Evolutionary conservation across 1,140 invertebrate species (phyloP).

Genomic region (Drosophila lowei): DNA sequence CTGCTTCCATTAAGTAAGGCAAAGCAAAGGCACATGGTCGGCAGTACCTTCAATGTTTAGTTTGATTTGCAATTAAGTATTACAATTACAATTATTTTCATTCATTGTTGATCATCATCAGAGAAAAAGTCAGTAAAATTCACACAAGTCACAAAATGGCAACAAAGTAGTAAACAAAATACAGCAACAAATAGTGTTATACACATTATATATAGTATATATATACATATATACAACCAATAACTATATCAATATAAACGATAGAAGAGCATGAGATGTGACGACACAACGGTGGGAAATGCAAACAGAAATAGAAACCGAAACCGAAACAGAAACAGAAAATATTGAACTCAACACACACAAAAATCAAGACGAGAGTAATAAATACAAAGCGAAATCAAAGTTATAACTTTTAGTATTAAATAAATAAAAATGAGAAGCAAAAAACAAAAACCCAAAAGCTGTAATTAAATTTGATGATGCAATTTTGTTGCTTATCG

Average conservation of each 20-base stretch:
- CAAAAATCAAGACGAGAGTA: constrained; percentile 15
- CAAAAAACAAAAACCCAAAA: constrained; percentile 5
- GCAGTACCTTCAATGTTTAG: constrained; percentile 1
- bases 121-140: constrained; percentile 17
- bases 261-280: neutral
- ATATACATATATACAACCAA: constrained; percentile 20
- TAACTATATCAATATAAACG: constrained; percentile 60
- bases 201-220: constrained; percentile 24
- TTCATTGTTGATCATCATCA: constrained; percentile 18
- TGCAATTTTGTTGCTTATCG: constrained; percentile 1
- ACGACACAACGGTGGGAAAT: constrained; percentile 5
- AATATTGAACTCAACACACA: constrained; percentile 22
- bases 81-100: constrained; percentile 23
- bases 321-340: neutral
- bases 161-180: constrained; percentile 39
- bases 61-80: constrained; percentile 31
- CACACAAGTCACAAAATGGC: constrained; percentile 43
- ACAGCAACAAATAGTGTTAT: constrained; percentile 48
- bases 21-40: neutral
- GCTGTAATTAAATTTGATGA: too few relatives aligned
- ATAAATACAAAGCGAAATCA: constrained; percentile 45
- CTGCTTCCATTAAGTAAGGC: constrained; percentile 23
- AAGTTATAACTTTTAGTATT: constrained; percentile 51
- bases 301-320: constrained; percentile 6
- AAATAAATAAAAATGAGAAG: constrained; percentile 45